phyloP scores from a whole-genome alignment of 2,888 invertebrate genomes.

The Drosophila recens region DNA sequence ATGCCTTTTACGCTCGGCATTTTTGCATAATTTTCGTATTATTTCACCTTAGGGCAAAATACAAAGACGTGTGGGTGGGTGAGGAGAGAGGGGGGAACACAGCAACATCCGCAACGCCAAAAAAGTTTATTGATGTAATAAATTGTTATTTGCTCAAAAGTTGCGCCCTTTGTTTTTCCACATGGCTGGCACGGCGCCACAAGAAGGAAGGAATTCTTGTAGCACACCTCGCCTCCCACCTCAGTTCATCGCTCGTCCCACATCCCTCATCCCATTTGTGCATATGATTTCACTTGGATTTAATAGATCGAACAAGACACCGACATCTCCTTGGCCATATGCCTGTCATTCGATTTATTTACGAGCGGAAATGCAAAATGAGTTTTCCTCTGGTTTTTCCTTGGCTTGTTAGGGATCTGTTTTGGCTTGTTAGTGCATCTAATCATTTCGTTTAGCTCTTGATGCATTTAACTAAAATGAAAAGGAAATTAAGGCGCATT shows the following conservation, averaged over 20 bases:
- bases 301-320: slow-evolving; percentile 67
- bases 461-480: slow-evolving; percentile 68
- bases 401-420: slow-evolving; percentile 10
- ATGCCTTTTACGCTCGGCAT: slow-evolving; percentile 43
- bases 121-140: slow-evolving; percentile 75
- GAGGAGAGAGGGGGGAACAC: neutral
- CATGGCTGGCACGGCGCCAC: slow-evolving; percentile 64
- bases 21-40: slow-evolving; percentile 79
- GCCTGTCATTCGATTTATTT: slow-evolving; percentile 49
- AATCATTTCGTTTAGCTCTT: slow-evolving; percentile 40
- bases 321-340: slow-evolving; percentile 39
- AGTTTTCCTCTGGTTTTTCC: slow-evolving; percentile 11
- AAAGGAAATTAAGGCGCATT: slow-evolving; percentile 71
- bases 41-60: slow-evolving; percentile 75
- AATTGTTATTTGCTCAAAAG: slow-evolving; percentile 74
- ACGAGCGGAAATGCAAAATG: slow-evolving; percentile 40
- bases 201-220: slow-evolving; percentile 1
- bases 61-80: slow-evolving; percentile 3
- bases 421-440: slow-evolving; percentile 40
- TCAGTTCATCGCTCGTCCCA: neutral
- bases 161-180: slow-evolving; percentile 72
- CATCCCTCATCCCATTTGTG: slow-evolving; percentile 24
- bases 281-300: slow-evolving; percentile 65
- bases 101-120: slow-evolving; percentile 31
- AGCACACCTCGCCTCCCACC: slow-evolving; percentile 19